Conservation (phyloP, 2,888 invertebrate genomes). For the Agrilus biguttatus region DNA sequence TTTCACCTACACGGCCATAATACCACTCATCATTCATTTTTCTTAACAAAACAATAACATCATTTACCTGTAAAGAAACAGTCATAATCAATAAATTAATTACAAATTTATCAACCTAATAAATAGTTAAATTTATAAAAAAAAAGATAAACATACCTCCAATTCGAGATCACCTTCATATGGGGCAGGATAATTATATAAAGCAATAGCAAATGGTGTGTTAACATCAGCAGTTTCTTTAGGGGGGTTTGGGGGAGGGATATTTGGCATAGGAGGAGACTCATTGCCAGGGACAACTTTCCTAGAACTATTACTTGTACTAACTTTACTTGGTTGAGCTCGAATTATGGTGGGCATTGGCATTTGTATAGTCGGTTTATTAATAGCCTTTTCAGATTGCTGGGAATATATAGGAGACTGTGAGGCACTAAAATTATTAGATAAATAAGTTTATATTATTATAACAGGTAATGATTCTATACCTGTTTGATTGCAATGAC, state of each 20-base stretch:
- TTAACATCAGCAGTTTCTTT: conserved; percentile 26
- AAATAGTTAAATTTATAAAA: conserved; percentile 5
- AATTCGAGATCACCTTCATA: conserved; percentile 68
- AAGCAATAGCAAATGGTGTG: conserved; percentile 58
- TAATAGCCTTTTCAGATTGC: conserved; percentile 1
- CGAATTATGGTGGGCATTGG: conserved; percentile 58
- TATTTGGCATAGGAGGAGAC: conserved; percentile 67
- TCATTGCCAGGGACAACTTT: conserved; percentile 26
- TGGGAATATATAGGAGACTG: conserved; percentile 7
- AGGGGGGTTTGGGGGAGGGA: conserved; percentile 69
- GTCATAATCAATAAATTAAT: conserved; percentile 6
- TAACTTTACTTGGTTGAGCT: conserved; percentile 34
- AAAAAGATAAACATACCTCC: conserved; percentile 41
- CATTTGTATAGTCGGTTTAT: conserved; percentile 6
- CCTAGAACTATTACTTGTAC: conserved; percentile 16
- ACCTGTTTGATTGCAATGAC: conserved; percentile 1
- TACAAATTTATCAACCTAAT: too few species aligned
- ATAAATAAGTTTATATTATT: conserved; percentile 8
- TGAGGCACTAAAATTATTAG: conserved; percentile 1
- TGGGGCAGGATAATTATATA: conserved; percentile 61
- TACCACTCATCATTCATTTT: conserved; percentile 69
- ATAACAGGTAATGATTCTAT: conserved; percentile 19
- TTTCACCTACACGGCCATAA: conserved; percentile 46
- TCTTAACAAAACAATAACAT: conserved; percentile 54
- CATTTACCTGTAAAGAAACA: conserved; percentile 44